Evolutionary conservation across 2,888 invertebrate species (phyloP), one percentile per base, ranked within the genome.

Genomic region (Apamea monoglypha): DNA sequence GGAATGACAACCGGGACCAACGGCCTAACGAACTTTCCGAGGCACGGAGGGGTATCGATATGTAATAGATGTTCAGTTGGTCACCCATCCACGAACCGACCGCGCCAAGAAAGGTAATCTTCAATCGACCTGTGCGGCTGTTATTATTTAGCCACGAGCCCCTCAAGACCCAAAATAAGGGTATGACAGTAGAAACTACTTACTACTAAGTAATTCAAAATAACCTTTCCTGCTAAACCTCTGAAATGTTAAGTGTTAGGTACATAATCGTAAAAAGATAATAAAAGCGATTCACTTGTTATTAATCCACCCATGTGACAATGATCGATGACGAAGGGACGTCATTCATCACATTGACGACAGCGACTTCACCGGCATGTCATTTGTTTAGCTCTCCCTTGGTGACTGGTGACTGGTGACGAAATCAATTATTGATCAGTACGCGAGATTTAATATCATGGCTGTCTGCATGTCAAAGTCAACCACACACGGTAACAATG

Each of bases 251-350:
- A 40, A 40, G 40, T 56, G 21, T 40, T 21, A 16, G 5, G 32
- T 18, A 66, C 36, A 3, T 47, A 18, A 50, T 59, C 59, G 21
- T 66, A 47, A 36, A 56, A 56, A 36, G 29, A 40, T 47, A 18
- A 80, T 80, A 21, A 21, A 73, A 50, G 10, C 16, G 21, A 40
- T 59, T 80, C 66, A 21, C 10, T 73, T 73, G 47, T 66, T 32
- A 79, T 59, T 47, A 79, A 74, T 67, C n/a, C 61, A 32, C n/a
- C 14, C 29, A 8, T 16, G 29, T 80, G 80, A 80, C 80, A 59
- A 21, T 67, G 80, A 80, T 80, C n/a, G 50, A 80, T 67, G 80
- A 59, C 50, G 59, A 6, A 32, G n/a, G 56, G 59, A 14, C 16
- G 47, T 50, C 66, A 67, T 80, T 74, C 59, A 80, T 80, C 66